phyloP scores from a whole-genome alignment of 2,797 vertebrate species.

The Salmo trutta region DNA sequence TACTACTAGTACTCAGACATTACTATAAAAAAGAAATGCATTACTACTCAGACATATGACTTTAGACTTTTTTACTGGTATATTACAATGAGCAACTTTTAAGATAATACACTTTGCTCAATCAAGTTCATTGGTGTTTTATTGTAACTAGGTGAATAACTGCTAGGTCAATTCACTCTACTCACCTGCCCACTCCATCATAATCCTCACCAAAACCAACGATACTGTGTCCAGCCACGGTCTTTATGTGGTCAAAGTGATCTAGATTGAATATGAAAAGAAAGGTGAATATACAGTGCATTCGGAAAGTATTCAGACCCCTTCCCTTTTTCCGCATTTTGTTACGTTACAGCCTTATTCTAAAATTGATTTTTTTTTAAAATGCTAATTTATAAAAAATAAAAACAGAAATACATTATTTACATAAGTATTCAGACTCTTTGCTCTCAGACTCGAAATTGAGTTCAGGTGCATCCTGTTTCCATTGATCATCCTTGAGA shows the following conservation, averaged over 20 bases:
- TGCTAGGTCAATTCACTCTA: neutral
- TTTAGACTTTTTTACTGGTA: no score
- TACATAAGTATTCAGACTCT: no score
- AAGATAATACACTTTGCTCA: neutral
- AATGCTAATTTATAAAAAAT: no score
- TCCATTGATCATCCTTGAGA: no score
- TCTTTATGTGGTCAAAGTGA: conserved; percentile 91
- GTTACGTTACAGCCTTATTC: no score
- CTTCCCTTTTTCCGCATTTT: no score
- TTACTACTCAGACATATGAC: neutral
- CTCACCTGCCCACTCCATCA: conserved; percentile 84
- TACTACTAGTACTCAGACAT: neutral
- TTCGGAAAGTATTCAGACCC: no score
- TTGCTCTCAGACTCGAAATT: no score
- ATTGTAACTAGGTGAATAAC: neutral
- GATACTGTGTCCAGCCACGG: conserved; percentile 66
- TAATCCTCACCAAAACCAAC: conserved; percentile 94
- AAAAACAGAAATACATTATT: no score
- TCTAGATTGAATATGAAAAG: conserved; percentile 67
- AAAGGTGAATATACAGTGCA: neutral
- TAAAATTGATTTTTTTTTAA: no score
- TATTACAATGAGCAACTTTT: neutral
- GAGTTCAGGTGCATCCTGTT: no score
- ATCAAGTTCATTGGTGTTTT: neutral
- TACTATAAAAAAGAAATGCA: no score